A percentile compares a stretch with the other conserved stretches of the same genome.
Evolutionary conservation across 2,113 vertebrate genomes (phyloP).

Genomic region (Chionis minor): DNA sequence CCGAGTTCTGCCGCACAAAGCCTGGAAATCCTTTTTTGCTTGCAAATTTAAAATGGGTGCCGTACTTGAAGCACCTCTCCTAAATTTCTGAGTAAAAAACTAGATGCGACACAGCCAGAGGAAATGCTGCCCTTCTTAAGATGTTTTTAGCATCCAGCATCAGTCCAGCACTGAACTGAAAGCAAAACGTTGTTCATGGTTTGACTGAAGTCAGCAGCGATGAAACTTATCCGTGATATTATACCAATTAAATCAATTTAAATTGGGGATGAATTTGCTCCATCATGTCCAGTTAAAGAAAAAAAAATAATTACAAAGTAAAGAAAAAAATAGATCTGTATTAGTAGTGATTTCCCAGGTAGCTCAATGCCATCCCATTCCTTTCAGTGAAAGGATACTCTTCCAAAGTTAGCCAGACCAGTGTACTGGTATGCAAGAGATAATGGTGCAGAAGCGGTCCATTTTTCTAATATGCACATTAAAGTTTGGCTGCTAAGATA

Average conservation of each 20-base stretch:
- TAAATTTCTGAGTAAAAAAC: neutral
- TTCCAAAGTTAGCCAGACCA: conserved; percentile 28
- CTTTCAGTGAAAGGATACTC: neutral
- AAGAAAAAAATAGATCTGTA: neutral
- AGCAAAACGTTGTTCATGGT: neutral
- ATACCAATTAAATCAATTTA: neutral
- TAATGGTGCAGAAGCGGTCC: neutral
- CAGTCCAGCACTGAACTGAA: neutral
- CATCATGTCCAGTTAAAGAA: neutral
- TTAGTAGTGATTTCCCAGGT: neutral
- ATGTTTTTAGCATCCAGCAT: neutral
- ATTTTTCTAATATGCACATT: conserved; percentile 27
- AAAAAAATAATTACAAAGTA: neutral
- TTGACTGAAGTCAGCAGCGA: neutral
- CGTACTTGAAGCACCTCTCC: neutral
- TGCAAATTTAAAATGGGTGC: neutral
- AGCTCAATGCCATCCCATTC: neutral
- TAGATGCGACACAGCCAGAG: neutral
- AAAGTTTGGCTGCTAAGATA: conserved; percentile 11
- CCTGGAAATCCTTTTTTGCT: neutral
- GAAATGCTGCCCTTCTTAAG: neutral
- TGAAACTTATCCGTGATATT: neutral
- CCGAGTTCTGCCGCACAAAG: neutral
- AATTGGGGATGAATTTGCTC: neutral
- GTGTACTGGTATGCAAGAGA: neutral